Percentiles rank a stretch among this genome's conserved stretches.
Evolutionary conservation across 2,797 vertebrate species (phyloP).

Genomic region (Chaenodraco wilsoni): DNA sequence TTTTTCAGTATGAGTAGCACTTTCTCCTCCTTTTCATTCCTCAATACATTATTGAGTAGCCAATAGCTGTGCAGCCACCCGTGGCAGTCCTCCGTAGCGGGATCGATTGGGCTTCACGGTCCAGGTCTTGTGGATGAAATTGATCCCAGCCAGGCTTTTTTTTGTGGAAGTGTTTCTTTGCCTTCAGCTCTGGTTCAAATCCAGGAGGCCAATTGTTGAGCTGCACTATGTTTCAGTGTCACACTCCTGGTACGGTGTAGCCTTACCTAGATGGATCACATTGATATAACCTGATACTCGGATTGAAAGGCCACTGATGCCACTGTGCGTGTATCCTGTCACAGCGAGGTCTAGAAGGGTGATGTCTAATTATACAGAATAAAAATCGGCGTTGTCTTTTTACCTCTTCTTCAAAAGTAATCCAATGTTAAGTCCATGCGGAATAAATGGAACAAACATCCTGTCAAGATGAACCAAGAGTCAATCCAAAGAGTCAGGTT

Average conservation of each 20-base stretch:
- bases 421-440: conserved; percentile 2
- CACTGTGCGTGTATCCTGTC: conserved; percentile 58
- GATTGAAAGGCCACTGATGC: conserved; percentile 55
- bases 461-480: conserved; percentile 32
- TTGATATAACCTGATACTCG: conserved; percentile 73
- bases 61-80: conserved; percentile 59
- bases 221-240: conserved; percentile 44
- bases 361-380: conserved; percentile 22
- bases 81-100: conserved; percentile 41
- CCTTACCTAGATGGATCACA: conserved; percentile 71
- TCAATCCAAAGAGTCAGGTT: not conserved
- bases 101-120: conserved; percentile 42
- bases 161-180: conserved; percentile 18
- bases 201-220: conserved; percentile 35
- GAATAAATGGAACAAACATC: conserved; percentile 13
- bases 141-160: conserved; percentile 26
- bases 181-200: conserved; percentile 37
- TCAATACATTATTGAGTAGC: conserved; percentile 79
- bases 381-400: not conserved
- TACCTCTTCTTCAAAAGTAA: conserved; percentile 7
- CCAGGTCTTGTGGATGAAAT: conserved; percentile 29
- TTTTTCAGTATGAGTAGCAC: conserved; percentile 38
- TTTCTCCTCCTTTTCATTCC: conserved; percentile 64
- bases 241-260: conserved; percentile 68
- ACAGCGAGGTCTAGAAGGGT: conserved; percentile 27